A percentile compares a stretch with the other conserved stretches of the same genome.
phyloP scores from a whole-genome alignment of 2,888 invertebrate genomes.

The Apodemia hepburni region DNA sequence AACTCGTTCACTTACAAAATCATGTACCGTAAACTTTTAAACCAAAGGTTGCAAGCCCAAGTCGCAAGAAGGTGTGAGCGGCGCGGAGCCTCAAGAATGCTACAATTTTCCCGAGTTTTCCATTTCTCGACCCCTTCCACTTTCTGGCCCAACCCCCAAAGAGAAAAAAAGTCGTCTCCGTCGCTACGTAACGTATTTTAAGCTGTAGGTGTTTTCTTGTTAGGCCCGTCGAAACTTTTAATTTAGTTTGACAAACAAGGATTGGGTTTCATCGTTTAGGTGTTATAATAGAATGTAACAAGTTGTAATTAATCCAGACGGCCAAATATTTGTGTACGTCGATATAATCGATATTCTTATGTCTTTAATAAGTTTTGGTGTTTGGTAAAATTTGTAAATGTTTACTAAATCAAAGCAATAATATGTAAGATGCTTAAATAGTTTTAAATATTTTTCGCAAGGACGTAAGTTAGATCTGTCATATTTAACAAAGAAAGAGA shows the following conservation, averaged over 20 bases:
- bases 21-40: background rate
- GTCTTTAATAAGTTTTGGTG: too few species aligned
- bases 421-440: too few species aligned
- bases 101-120: slow-evolving; percentile 81
- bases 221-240: slow-evolving; percentile 18
- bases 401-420: too few species aligned
- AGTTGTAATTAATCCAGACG: slow-evolving; percentile 16
- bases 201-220: slow-evolving; percentile 8
- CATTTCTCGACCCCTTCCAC: slow-evolving; percentile 62
- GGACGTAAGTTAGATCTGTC: too few species aligned
- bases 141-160: slow-evolving; percentile 37
- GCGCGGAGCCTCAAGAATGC: slow-evolving; percentile 79
- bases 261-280: slow-evolving; percentile 19
- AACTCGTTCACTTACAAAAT: too few species aligned
- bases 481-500: too few species aligned
- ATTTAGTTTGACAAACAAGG: slow-evolving; percentile 7
- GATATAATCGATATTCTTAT: too few species aligned
- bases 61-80: slow-evolving; percentile 73
- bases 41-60: slow-evolving; percentile 49
- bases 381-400: too few species aligned
- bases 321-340: background rate
- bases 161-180: slow-evolving; percentile 54
- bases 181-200: slow-evolving; percentile 51
- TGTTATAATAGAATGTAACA: slow-evolving; percentile 17
- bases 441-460: too few species aligned